Percentiles rank a stretch among this genome's conserved stretches.
phyloP scores from a whole-genome alignment of 2,113 vertebrate genomes.

The Hydropotes inermis region DNA sequence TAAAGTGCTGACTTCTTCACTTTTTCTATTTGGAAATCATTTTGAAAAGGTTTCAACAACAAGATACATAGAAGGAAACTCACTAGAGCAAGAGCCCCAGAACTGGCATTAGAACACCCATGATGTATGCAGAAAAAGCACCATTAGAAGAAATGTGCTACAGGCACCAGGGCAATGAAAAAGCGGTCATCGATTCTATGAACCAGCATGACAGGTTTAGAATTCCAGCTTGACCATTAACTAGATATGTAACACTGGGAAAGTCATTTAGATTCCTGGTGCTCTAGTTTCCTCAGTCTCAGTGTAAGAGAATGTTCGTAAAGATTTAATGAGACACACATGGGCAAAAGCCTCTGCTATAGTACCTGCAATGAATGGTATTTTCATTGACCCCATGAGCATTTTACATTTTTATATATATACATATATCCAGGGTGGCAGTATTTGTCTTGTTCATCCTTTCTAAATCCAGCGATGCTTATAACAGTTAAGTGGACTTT shows the following conservation, averaged over 20 bases:
- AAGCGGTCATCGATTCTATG: background rate
- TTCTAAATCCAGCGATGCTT: background rate
- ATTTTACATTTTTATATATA: background rate
- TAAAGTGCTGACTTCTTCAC: constrained; percentile 21
- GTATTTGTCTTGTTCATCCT: constrained; percentile 33
- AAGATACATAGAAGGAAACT: constrained; percentile 47
- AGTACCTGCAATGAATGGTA: background rate
- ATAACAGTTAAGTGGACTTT: constrained; percentile 9
- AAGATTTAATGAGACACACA: background rate
- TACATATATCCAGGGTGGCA: background rate
- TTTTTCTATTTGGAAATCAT: constrained; percentile 46
- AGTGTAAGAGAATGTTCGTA: background rate
- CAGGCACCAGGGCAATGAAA: background rate
- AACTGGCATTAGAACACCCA: background rate
- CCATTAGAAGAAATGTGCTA: background rate
- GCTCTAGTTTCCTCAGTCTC: background rate
- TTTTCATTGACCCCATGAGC: background rate
- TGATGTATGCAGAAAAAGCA: background rate
- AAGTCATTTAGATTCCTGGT: background rate
- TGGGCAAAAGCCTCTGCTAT: background rate
- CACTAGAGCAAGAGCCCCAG: constrained; percentile 36
- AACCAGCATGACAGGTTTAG: background rate
- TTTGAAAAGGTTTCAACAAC: constrained; percentile 46
- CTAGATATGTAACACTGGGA: background rate
- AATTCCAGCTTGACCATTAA: background rate